Evolutionary conservation across 2,888 invertebrate genomes (phyloP).

Genomic region (Pimpla rufipes): DNA sequence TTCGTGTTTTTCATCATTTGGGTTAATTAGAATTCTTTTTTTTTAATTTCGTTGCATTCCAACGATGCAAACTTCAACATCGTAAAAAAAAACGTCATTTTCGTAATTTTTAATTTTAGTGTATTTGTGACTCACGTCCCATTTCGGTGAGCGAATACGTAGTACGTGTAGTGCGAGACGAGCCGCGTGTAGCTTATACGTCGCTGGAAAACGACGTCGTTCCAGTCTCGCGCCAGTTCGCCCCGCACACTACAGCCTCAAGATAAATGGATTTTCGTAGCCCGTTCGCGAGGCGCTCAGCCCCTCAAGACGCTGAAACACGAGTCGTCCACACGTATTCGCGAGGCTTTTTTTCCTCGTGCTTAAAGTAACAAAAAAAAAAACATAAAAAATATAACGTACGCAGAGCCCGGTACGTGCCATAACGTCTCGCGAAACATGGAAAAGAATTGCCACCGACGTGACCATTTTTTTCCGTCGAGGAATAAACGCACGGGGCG

Average conservation of each 20-base stretch:
- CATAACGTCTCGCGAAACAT: neutral
- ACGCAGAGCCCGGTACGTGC: conserved; percentile 11
- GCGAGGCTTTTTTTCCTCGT: conserved; percentile 20
- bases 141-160: neutral
- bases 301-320: conserved; percentile 15
- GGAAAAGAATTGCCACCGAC: conserved; percentile 38
- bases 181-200: neutral
- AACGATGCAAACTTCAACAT: too few relatives aligned
- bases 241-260: conserved; percentile 6
- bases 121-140: neutral
- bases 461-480: conserved; percentile 30
- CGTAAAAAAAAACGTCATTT: neutral
- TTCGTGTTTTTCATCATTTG: neutral
- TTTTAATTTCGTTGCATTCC: too few relatives aligned
- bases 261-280: conserved; percentile 69
- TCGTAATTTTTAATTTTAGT: neutral
- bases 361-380: conserved; percentile 17
- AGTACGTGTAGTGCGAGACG: neutral
- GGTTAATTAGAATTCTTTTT: too few relatives aligned
- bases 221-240: conserved; percentile 36
- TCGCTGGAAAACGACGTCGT: conserved; percentile 38
- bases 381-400: neutral
- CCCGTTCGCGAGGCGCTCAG: conserved; percentile 19
- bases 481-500: conserved; percentile 23
- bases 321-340: conserved; percentile 32